A percentile compares a stretch with the other conserved stretches of the same genome.
These are phyloP conservation scores for Ptychochromis oligacanthus DNA, from an alignment of 2,113 vertebrate species.

Conservation along the genomic window DNA sequence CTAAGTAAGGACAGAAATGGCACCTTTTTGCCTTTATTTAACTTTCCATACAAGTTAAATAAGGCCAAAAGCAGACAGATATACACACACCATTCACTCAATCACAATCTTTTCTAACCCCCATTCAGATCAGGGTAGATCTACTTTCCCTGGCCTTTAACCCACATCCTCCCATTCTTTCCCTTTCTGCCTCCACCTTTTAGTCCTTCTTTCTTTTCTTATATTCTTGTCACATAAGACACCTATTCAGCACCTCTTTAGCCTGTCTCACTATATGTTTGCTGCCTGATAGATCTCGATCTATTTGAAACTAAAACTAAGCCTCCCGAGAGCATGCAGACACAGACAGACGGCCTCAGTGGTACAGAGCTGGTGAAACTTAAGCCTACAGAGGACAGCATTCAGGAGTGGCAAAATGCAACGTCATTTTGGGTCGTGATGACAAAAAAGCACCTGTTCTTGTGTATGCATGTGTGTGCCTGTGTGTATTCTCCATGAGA, in stretches of 20 bases:
- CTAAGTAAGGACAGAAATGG: neutral
- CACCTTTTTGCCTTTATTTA: neutral
- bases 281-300: conserved; percentile 48
- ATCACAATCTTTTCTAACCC: neutral
- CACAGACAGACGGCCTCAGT: conserved; percentile 26
- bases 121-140: neutral
- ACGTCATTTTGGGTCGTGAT: conserved; percentile 51
- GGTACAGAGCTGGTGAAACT: conserved; percentile 63
- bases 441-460: conserved; percentile 76
- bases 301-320: conserved; percentile 46
- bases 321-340: conserved; percentile 58
- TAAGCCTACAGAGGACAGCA: conserved; percentile 69
- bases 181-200: neutral
- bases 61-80: neutral
- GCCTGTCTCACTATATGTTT: conserved; percentile 31
- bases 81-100: neutral
- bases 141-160: neutral
- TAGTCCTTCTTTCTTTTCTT: conserved; percentile 6
- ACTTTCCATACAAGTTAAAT: neutral
- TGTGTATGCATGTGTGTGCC: conserved; percentile 5
- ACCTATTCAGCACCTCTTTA: conserved; percentile 47
- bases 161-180: neutral
- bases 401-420: conserved; percentile 68
- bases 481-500: conserved; percentile 13
- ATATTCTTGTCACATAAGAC: conserved; percentile 38